phyloP scores from a whole-genome alignment of 2,797 vertebrate species.

The Danio aesculapii region DNA sequence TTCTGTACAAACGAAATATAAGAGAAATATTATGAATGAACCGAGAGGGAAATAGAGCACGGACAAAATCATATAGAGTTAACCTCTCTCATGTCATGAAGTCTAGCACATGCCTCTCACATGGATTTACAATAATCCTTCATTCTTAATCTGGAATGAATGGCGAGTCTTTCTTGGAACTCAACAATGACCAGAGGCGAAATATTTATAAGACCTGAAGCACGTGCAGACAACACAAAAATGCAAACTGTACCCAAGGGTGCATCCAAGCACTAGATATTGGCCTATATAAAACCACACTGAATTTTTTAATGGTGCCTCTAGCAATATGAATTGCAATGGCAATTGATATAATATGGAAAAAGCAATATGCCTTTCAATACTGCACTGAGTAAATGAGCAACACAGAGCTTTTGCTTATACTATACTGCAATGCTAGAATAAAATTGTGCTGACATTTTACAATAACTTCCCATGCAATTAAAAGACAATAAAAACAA shows the following conservation, averaged over 20 bases:
- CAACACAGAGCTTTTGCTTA: neutral
- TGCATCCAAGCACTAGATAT: no score
- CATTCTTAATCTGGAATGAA: slow-evolving; percentile 42
- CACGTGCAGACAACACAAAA: neutral
- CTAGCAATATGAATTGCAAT: neutral
- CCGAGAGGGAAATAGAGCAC: neutral
- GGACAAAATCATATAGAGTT: neutral
- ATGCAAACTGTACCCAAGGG: neutral
- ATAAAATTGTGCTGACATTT: no score
- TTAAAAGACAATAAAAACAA: no score
- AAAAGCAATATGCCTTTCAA: neutral
- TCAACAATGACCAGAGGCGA: neutral
- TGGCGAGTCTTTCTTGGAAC: slow-evolving; percentile 3
- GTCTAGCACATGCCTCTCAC: slow-evolving; percentile 26
- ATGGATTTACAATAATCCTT: slow-evolving; percentile 35
- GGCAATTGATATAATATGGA: neutral
- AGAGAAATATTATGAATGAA: no score
- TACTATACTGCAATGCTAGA: neutral
- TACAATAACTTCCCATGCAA: no score
- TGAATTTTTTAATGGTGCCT: no score
- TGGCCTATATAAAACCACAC: no score
- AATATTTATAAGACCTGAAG: neutral
- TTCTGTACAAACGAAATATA: no score
- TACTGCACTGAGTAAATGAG: neutral
- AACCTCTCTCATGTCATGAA: slow-evolving; percentile 3